A percentile compares a stretch with the other conserved stretches of the same genome.
Conservation (phyloP, 2,113 vertebrate species). For the Nothocercus julius region DNA sequence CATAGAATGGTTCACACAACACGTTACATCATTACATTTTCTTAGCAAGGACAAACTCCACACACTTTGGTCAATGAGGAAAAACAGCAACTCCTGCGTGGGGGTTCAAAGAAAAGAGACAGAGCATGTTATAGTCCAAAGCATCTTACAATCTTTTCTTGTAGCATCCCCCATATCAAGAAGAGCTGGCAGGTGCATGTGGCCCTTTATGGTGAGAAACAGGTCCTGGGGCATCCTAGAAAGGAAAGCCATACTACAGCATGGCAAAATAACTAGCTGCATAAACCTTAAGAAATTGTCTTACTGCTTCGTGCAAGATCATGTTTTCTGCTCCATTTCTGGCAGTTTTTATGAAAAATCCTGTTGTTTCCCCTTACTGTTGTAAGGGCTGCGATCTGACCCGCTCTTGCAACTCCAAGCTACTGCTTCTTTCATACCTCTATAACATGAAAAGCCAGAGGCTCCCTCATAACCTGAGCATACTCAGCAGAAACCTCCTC, state of each 20-base stretch:
- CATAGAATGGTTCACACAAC: conserved; percentile 68
- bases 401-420: background rate
- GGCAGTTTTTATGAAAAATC: conserved; percentile 26
- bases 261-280: conserved; percentile 72
- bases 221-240: conserved; percentile 72
- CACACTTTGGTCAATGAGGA: conserved; percentile 69
- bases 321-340: conserved; percentile 48
- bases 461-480: background rate
- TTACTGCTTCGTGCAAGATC: conserved; percentile 61
- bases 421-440: conserved; percentile 28
- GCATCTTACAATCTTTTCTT: conserved; percentile 73
- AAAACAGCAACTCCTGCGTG: conserved; percentile 67
- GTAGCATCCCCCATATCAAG: conserved; percentile 70
- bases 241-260: conserved; percentile 74
- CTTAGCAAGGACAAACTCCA: conserved; percentile 72
- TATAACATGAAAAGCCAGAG: background rate
- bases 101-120: conserved; percentile 71
- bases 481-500: conserved; percentile 5
- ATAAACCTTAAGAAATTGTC: conserved; percentile 71
- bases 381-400: background rate
- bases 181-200: conserved; percentile 71
- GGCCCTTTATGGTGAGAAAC: conserved; percentile 71
- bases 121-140: conserved; percentile 72
- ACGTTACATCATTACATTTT: conserved; percentile 68
- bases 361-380: background rate